A percentile compares a stretch with the other conserved stretches of the same genome.
Conservation (phyloP, 2,113 vertebrate species). For the Suncus etruscus region DNA sequence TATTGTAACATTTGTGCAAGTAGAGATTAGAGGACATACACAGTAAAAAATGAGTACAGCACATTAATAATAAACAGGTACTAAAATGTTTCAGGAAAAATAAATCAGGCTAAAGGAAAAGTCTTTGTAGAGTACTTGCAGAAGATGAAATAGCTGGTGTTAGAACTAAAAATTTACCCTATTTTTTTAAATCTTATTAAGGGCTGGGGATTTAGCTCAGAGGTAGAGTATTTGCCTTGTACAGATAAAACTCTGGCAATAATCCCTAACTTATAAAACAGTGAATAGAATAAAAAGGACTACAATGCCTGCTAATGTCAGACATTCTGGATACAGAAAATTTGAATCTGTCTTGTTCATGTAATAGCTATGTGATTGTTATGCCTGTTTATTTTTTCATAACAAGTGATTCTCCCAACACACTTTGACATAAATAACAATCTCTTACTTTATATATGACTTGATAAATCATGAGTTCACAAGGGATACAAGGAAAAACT, state of each 20-base stretch:
- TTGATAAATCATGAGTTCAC: slow-evolving; percentile 10
- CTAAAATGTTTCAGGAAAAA: not conserved
- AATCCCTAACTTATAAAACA: no score
- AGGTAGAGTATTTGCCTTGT: no score
- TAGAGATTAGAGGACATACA: not conserved
- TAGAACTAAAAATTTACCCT: not conserved
- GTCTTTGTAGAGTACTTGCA: rapidly evolving
- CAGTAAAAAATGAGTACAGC: not conserved
- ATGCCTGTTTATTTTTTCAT: not conserved
- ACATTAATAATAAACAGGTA: not conserved
- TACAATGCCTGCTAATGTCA: not conserved
- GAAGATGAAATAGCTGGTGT: not conserved
- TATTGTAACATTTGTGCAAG: not conserved
- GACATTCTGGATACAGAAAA: not conserved
- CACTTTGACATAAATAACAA: not conserved
- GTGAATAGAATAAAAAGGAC: no score
- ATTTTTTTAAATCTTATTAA: no score
- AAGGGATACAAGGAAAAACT: not conserved
- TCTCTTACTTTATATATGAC: not conserved
- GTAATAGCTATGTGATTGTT: not conserved
- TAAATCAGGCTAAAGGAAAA: not conserved
- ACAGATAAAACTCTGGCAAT: no score
- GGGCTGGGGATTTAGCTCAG: no score
- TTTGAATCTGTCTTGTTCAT: not conserved
- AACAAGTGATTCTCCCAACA: not conserved